A percentile compares a stretch with the other conserved stretches of the same genome.
These are phyloP conservation scores for Cyrtodaria siliqua DNA, from an alignment of 2,888 invertebrate species.

Conservation along the genomic window DNA sequence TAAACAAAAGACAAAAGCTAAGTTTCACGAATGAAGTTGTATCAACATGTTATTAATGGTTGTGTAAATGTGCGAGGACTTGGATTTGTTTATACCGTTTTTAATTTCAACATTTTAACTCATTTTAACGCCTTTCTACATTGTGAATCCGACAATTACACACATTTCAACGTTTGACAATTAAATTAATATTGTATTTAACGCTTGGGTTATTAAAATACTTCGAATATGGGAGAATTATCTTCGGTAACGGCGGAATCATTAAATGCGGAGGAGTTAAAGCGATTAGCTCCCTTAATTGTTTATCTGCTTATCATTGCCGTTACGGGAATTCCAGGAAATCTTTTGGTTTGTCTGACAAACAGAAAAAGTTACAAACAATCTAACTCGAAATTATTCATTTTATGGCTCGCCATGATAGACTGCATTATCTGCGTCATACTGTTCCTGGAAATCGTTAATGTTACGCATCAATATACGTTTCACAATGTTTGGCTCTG, in stretches of 20 bases:
- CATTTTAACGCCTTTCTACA: no score
- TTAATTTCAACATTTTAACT: no score
- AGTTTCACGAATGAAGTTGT: no score
- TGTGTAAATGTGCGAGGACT: no score
- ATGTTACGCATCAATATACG: conserved; percentile 46
- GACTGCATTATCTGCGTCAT: conserved; percentile 47
- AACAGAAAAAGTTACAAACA: conserved; percentile 25
- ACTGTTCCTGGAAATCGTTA: conserved; percentile 40
- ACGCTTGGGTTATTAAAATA: no score
- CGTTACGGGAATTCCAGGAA: conserved; percentile 50
- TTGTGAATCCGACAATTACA: no score
- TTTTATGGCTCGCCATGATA: conserved; percentile 50
- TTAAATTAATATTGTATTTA: no score
- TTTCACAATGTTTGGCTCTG: conserved; percentile 46
- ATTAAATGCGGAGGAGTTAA: conserved; percentile 39
- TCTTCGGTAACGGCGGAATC: neutral
- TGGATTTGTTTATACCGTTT: no score
- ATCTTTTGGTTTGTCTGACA: conserved; percentile 33
- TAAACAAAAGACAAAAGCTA: no score
- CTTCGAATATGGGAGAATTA: no score
- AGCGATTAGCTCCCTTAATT: conserved; percentile 25
- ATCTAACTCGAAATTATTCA: conserved; percentile 44
- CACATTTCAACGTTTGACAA: no score
- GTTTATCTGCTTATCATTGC: conserved; percentile 38
- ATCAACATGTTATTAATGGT: no score